A percentile compares a stretch with the other conserved stretches of the same genome.
phyloP scores from a whole-genome alignment of 2,888 invertebrate species.

The Capitulum mitella region DNA sequence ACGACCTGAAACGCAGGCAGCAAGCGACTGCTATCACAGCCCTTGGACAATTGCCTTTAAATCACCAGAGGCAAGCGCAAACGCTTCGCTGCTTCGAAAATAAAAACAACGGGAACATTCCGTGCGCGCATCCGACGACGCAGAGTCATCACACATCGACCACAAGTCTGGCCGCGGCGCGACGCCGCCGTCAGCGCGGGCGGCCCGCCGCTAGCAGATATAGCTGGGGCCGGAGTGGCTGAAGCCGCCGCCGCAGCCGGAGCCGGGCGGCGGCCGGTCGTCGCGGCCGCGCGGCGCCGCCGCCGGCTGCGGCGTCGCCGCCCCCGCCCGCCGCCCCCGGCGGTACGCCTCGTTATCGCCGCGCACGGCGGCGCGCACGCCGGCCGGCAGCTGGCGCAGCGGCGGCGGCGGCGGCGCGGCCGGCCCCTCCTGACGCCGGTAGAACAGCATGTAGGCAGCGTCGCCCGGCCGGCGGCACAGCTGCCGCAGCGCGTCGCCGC shows the following conservation, averaged over 20 bases:
- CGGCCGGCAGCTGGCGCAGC: background rate
- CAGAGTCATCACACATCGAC: background rate
- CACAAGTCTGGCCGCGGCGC: background rate
- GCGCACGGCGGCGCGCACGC: background rate
- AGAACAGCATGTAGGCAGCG: conserved; percentile 77
- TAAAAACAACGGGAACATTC: too few species aligned
- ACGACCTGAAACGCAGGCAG: background rate
- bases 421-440: conserved; percentile 43
- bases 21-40: background rate
- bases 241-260: background rate
- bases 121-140: too few species aligned
- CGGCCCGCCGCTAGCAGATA: background rate
- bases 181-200: background rate
- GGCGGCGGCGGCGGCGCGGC: background rate
- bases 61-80: background rate
- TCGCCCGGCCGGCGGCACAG: conserved; percentile 55
- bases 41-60: background rate
- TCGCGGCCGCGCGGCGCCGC: too few species aligned
- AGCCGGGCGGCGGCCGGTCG: background rate
- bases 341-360: background rate
- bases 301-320: background rate
- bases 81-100: background rate
- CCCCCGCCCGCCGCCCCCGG: background rate
- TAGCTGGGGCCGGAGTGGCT: background rate
- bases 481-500: background rate